Percentiles rank a stretch among this genome's conserved stretches.
These are phyloP conservation scores for Burhinus oedicnemus DNA, from an alignment of 2,113 vertebrate genomes.

Conservation along the genomic window DNA sequence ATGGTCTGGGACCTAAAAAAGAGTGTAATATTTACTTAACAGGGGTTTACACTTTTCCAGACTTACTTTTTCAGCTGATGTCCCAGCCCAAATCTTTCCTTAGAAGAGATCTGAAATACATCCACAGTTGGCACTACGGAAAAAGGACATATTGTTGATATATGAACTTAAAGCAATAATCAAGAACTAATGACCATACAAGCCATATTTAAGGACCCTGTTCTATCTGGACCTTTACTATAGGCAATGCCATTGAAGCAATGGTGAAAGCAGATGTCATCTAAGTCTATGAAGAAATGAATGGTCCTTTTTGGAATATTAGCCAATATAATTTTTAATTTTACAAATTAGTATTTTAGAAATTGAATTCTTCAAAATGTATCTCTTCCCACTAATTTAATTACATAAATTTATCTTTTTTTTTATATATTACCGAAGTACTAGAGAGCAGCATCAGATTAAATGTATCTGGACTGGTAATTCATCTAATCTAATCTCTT, in stretches of 20 bases:
- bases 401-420: not conserved
- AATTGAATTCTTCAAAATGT: not conserved
- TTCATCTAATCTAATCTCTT: too few species aligned
- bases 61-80: conserved; percentile 88
- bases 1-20: not conserved
- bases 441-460: too few species aligned
- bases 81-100: conserved; percentile 85
- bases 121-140: conserved; percentile 83
- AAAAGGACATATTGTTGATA: not conserved
- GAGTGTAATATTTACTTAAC: not conserved
- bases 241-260: not conserved
- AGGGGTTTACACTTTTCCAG: not conserved
- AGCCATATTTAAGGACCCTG: not conserved
- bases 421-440: not conserved
- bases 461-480: too few species aligned
- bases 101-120: conserved; percentile 86
- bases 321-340: not conserved
- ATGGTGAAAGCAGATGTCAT: not conserved
- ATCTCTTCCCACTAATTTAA: not conserved
- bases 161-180: not conserved
- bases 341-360: not conserved
- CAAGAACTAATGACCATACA: not conserved
- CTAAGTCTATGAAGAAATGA: not conserved
- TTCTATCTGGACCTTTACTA: not conserved
- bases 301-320: not conserved